These are phyloP conservation scores for Platysteira castanea DNA, from an alignment of 2,113 vertebrate genomes.

Conservation along the genomic window DNA sequence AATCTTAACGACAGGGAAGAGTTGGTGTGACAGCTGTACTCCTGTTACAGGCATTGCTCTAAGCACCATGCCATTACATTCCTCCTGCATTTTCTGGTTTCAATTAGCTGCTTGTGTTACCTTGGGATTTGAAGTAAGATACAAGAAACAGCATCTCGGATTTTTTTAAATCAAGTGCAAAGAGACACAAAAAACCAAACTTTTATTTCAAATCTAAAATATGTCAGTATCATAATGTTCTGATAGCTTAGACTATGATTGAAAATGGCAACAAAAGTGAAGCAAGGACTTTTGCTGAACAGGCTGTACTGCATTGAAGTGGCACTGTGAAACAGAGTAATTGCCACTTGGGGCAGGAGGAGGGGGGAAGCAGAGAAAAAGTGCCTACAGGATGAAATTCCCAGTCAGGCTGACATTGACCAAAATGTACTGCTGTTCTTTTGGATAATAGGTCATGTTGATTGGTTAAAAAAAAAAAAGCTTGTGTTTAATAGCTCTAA, in stretches of 20 bases:
- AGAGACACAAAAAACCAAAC: neutral
- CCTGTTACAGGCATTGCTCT: neutral
- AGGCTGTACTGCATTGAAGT: neutral
- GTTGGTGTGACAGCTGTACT: neutral
- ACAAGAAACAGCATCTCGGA: neutral
- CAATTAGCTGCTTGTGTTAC: neutral
- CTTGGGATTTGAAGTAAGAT: neutral
- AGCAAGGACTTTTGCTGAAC: neutral
- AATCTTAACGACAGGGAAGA: neutral
- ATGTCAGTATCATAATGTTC: neutral
- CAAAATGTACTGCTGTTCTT: neutral
- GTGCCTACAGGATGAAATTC: neutral
- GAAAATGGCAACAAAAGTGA: neutral
- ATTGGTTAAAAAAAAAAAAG: neutral
- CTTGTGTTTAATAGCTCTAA: neutral
- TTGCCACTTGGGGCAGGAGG: neutral
- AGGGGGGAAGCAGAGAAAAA: neutral
- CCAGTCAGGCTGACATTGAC: neutral
- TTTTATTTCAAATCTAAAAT: neutral
- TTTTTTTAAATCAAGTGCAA: neutral
- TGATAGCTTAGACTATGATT: neutral
- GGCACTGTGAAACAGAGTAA: neutral
- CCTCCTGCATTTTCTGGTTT: neutral
- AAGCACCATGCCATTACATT: neutral
- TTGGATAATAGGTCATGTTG: neutral